Conservation (phyloP, 2,888 invertebrate genomes). For the Caenorhabditis sinica region DNA sequence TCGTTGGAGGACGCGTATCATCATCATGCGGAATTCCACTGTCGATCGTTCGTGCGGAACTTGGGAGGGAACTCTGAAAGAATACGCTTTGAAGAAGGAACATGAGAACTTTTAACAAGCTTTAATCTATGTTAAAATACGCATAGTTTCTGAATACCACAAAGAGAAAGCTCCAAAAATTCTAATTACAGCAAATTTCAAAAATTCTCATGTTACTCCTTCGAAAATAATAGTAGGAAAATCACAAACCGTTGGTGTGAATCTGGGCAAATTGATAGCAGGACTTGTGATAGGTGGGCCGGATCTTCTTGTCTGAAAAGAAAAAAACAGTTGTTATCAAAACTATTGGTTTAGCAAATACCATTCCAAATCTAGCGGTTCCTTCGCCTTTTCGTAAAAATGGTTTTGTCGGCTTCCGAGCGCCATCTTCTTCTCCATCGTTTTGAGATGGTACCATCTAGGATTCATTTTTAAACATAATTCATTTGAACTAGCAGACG, state of each 20-base stretch:
- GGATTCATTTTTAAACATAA: background rate
- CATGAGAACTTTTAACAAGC: too few species aligned
- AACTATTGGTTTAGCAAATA: constrained; percentile 4
- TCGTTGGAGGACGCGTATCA: constrained; percentile 59
- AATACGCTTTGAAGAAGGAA: too few species aligned
- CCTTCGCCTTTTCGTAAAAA: constrained; percentile 60
- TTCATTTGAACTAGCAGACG: background rate
- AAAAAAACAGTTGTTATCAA: constrained; percentile 5
- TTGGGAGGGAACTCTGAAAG: constrained; percentile 28
- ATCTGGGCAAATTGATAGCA: constrained; percentile 41
- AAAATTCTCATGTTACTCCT: too few species aligned
- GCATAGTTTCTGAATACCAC: too few species aligned
- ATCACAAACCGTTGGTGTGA: constrained; percentile 43
- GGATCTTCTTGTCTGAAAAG: constrained; percentile 14
- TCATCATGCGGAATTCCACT: constrained; percentile 61
- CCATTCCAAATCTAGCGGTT: constrained; percentile 55
- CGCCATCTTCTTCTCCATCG: background rate
- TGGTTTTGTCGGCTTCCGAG: constrained; percentile 4
- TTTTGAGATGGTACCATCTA: constrained; percentile 5
- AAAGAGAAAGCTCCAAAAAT: too few species aligned
- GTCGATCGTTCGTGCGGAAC: constrained; percentile 52
- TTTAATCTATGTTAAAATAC: too few species aligned
- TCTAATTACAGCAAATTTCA: too few species aligned
- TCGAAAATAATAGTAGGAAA: too few species aligned
- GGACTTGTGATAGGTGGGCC: constrained; percentile 12